Evolutionary conservation across 2,888 invertebrate genomes (phyloP).

Genomic region (Gasteruption jaculator): DNA sequence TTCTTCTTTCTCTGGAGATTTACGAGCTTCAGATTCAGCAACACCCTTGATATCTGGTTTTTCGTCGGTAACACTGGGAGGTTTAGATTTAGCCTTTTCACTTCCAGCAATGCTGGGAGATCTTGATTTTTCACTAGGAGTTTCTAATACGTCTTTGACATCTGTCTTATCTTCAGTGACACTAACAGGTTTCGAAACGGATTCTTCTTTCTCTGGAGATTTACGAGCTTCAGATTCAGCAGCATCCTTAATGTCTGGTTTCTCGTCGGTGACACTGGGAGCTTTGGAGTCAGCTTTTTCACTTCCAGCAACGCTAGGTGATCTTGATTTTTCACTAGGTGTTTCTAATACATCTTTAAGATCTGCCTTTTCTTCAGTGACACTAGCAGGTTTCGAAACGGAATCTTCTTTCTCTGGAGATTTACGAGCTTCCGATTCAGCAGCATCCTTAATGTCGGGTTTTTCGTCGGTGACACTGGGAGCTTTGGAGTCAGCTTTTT

Average conservation of each 20-base stretch:
- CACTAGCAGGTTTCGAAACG: not conserved
- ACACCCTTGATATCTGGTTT: constrained; percentile 7
- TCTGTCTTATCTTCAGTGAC: constrained; percentile 7
- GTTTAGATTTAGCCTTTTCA: constrained; percentile 10
- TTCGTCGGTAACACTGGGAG: constrained; percentile 8
- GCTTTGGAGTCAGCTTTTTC: too few relatives aligned
- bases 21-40: constrained; percentile 4
- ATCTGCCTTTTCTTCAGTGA: not conserved
- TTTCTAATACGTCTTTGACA: constrained; percentile 11
- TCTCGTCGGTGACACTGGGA: constrained; percentile 4
- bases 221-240: too few relatives aligned
- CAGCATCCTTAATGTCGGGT: too few relatives aligned
- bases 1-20: constrained; percentile 2
- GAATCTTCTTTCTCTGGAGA: not conserved
- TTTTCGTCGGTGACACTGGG: constrained; percentile 7
- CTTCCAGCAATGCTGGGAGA: constrained; percentile 4
- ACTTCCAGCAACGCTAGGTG: constrained; percentile 7
- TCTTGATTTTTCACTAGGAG: constrained; percentile 5
- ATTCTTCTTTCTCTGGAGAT: not conserved
- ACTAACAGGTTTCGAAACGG: not conserved
- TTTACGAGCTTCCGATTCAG: too few relatives aligned
- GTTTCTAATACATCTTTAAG: not conserved
- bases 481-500: constrained; percentile 11
- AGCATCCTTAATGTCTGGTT: constrained; percentile 11
- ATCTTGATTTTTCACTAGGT: constrained; percentile 5